These are phyloP conservation scores for Apostichopus japonicus DNA, from an alignment of 35 echinoderm and acorn worm species.

Conservation along the genomic window DNA sequence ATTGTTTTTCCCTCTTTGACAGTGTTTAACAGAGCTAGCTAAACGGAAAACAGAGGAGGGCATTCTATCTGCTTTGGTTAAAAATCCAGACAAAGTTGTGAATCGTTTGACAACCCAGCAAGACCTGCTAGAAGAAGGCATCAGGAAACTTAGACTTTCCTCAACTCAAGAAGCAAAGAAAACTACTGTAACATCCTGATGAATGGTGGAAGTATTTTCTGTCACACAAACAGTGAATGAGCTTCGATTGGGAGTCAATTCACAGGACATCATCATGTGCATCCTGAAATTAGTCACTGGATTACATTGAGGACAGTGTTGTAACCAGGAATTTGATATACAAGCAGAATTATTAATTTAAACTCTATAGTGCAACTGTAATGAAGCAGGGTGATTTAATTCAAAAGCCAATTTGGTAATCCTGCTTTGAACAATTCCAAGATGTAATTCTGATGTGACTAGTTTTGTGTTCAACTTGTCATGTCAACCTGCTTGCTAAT, in stretches of 20 bases:
- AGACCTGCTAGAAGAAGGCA: slow-evolving; percentile 62
- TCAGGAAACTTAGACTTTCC: slow-evolving; percentile 58
- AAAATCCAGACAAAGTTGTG: slow-evolving; percentile 65
- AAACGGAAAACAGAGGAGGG: slow-evolving; percentile 73
- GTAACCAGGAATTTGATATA: too few relatives aligned
- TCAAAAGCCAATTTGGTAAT: too few relatives aligned
- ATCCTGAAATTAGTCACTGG: too few relatives aligned
- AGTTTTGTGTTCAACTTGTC: too few relatives aligned
- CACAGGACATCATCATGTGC: too few relatives aligned
- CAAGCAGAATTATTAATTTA: too few relatives aligned
- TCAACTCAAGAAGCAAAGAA: neutral
- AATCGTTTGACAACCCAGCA: slow-evolving; percentile 54
- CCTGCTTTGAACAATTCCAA: too few relatives aligned
- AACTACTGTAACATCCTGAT: neutral
- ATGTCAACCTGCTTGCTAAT: too few relatives aligned
- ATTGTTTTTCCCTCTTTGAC: slow-evolving; percentile 1
- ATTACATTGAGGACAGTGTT: too few relatives aligned
- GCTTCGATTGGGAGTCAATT: neutral
- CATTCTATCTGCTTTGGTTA: slow-evolving; percentile 58
- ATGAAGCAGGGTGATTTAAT: too few relatives aligned
- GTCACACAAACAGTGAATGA: neutral
- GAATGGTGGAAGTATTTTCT: neutral
- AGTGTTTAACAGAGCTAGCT: slow-evolving; percentile 78
- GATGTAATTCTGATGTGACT: too few relatives aligned
- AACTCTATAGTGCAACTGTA: too few relatives aligned